Evolutionary conservation across 2,888 invertebrate genomes (phyloP).

Genomic region (Dryocosmus kuriphilus): DNA sequence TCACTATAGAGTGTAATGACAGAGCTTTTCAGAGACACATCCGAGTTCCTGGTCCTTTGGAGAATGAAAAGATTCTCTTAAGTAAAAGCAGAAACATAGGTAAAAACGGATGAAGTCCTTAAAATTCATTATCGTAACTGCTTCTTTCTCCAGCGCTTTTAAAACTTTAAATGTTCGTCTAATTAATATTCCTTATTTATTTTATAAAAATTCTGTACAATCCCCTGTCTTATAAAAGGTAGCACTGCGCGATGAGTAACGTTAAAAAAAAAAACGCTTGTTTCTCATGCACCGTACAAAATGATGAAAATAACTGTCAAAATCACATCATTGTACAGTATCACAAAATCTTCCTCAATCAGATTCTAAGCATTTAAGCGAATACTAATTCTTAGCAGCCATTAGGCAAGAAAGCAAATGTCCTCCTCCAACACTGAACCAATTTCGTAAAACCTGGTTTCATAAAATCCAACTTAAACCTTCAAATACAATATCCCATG

Average conservation of each 20-base stretch:
- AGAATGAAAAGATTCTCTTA: constrained; percentile 34
- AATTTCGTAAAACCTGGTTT: background rate
- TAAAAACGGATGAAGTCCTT: constrained; percentile 23
- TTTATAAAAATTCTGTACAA: constrained; percentile 35
- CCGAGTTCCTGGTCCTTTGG: no score
- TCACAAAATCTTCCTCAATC: constrained; percentile 9
- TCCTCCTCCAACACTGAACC: background rate
- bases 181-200: background rate
- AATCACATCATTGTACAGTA: background rate
- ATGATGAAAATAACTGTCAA: background rate
- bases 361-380: background rate
- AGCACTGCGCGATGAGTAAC: background rate
- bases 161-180: constrained; percentile 7
- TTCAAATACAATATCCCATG: background rate
- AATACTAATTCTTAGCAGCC: background rate
- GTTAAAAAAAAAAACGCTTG: background rate
- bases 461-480: background rate
- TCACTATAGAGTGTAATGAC: no score
- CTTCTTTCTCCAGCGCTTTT: background rate
- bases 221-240: constrained; percentile 3
- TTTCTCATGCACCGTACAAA: background rate
- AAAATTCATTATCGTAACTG: background rate
- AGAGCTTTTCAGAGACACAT: no score
- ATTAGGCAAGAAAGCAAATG: background rate
- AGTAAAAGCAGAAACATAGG: background rate